Percentiles rank a stretch among this genome's conserved stretches.
phyloP scores from a whole-genome alignment of 2,113 vertebrate species.

The Periophthalmus modestus region DNA sequence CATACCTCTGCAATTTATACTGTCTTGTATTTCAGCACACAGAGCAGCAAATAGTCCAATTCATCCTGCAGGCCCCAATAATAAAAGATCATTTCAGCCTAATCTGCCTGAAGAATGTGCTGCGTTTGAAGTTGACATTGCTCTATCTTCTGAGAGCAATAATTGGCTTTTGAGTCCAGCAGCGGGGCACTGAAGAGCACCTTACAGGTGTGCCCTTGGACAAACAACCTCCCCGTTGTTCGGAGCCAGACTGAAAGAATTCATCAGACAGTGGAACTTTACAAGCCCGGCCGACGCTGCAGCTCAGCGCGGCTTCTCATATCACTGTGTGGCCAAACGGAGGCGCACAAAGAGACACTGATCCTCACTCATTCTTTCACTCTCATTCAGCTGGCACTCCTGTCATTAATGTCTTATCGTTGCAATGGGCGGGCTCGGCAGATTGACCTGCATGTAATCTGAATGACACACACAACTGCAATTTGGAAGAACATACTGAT shows the following conservation, averaged over 20 bases:
- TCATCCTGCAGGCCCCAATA: constrained; percentile 83
- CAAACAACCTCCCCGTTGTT: constrained; percentile 89
- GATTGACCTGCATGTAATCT: constrained; percentile 68
- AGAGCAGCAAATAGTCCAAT: constrained; percentile 86
- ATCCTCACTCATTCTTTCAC: constrained; percentile 53
- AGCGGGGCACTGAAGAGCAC: constrained; percentile 82
- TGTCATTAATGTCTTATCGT: constrained; percentile 64
- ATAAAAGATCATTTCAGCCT: constrained; percentile 98
- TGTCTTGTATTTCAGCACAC: constrained; percentile 93
- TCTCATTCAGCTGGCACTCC: constrained; percentile 53
- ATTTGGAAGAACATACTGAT: constrained; percentile 56
- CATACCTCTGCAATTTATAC: constrained; percentile 94
- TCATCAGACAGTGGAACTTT: constrained; percentile 66
- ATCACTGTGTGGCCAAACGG: constrained; percentile 45
- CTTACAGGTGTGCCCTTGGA: constrained; percentile 89
- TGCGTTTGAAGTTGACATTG: constrained; percentile 92
- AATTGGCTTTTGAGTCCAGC: constrained; percentile 88
- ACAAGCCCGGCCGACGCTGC: constrained; percentile 48
- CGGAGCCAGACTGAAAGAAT: constrained; percentile 63
- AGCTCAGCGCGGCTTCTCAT: constrained; percentile 45
- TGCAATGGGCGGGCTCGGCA: constrained; percentile 51
- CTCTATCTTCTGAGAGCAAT: constrained; percentile 86
- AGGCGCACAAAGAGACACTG: constrained; percentile 65
- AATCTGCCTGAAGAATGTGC: constrained; percentile 95
- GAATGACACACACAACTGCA: constrained; percentile 48